A percentile compares a stretch with the other conserved stretches of the same genome.
phyloP scores from a whole-genome alignment of 2,888 invertebrate species.

The Acrobasis repandana region DNA sequence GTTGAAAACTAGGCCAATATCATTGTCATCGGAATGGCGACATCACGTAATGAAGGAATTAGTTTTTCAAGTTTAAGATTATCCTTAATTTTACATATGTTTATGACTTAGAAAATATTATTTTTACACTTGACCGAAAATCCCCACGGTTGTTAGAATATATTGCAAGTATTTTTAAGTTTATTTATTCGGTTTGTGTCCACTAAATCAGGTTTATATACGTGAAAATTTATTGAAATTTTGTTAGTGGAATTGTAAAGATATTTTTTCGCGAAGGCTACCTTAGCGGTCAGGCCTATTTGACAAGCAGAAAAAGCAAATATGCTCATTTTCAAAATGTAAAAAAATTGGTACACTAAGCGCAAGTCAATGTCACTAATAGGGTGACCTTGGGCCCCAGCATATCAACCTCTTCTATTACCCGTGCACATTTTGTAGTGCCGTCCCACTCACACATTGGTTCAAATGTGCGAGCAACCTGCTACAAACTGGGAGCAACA shows the following conservation, averaged over 20 bases:
- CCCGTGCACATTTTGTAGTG: too few relatives aligned
- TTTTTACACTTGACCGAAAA: constrained; percentile 41
- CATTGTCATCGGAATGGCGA: not conserved
- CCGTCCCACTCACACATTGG: too few relatives aligned
- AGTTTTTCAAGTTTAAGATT: constrained; percentile 8
- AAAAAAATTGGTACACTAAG: too few relatives aligned
- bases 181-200: constrained; percentile 28
- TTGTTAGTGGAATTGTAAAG: not conserved
- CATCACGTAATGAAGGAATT: not conserved
- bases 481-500: too few relatives aligned
- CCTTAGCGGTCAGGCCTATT: not conserved
- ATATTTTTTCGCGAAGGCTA: not conserved
- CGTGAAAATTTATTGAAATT: constrained; percentile 4
- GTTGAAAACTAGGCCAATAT: not conserved
- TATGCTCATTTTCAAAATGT: too few relatives aligned
- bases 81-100: constrained; percentile 15
- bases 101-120: constrained; percentile 34
- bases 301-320: too few relatives aligned
- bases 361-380: too few relatives aligned
- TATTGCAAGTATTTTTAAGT: constrained; percentile 28
- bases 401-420: too few relatives aligned
- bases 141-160: constrained; percentile 25
- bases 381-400: too few relatives aligned
- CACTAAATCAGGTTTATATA: constrained; percentile 3
- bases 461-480: too few relatives aligned